These are phyloP conservation scores for Corvus cornix DNA, from an alignment of 2,113 vertebrate genomes.

Conservation along the genomic window DNA sequence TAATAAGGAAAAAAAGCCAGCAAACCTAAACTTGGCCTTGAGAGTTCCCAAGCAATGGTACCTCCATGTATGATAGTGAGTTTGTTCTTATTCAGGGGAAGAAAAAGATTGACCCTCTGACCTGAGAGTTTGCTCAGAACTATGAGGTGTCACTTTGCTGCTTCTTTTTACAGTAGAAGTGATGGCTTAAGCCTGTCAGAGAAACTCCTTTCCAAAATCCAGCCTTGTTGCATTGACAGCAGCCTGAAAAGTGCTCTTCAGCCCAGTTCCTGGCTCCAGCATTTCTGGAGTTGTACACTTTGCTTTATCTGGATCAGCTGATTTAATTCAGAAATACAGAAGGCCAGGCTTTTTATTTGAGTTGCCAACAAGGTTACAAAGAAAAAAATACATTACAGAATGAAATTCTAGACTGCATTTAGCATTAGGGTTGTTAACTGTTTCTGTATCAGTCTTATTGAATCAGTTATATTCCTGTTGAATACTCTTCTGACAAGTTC, in stretches of 20 bases:
- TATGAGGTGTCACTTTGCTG: background rate
- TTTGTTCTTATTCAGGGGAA: background rate
- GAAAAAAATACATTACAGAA: background rate
- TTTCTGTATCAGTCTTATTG: background rate
- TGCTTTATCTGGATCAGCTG: background rate
- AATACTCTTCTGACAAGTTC: background rate
- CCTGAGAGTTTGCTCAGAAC: background rate
- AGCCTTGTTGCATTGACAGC: background rate
- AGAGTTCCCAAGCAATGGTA: background rate
- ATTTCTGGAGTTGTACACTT: background rate
- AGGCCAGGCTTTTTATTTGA: conserved; percentile 39
- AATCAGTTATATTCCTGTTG: background rate
- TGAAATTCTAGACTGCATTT: background rate
- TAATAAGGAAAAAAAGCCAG: background rate
- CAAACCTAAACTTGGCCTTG: background rate
- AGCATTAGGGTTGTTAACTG: background rate
- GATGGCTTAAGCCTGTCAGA: background rate
- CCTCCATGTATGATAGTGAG: background rate
- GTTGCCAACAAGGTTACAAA: conserved; percentile 4
- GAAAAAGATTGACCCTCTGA: background rate
- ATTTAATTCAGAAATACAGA: background rate
- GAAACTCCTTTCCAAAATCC: background rate
- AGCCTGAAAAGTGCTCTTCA: background rate
- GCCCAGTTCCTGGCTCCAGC: background rate
- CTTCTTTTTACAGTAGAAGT: background rate